These are phyloP conservation scores for Calliphora vomitoria DNA, from an alignment of 2,888 invertebrate species.

Conservation along the genomic window DNA sequence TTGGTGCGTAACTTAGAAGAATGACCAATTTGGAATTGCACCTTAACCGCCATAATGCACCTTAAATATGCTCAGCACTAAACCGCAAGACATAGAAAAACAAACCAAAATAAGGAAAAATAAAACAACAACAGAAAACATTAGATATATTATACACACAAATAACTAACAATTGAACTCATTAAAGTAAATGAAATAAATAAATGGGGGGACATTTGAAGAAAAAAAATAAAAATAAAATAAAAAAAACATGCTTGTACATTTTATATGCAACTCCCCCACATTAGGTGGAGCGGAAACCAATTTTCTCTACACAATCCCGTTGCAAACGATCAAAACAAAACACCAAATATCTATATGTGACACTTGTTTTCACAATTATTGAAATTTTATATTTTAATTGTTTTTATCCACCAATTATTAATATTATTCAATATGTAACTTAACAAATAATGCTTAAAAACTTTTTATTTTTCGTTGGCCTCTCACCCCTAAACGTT, in stretches of 20 bases:
- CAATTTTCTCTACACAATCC: slow-evolving; percentile 49
- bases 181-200: neutral
- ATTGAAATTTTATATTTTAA: neutral
- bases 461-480: slow-evolving; percentile 22
- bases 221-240: slow-evolving; percentile 2
- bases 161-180: neutral
- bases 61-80: slow-evolving; percentile 31
- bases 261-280: slow-evolving; percentile 54
- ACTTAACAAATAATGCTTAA: neutral
- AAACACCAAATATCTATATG: neutral
- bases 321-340: slow-evolving; percentile 36
- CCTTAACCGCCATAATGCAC: slow-evolving; percentile 88
- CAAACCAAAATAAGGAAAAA: neutral
- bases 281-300: slow-evolving; percentile 62
- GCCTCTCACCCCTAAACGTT: slow-evolving; percentile 54
- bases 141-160: neutral
- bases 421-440: neutral
- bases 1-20: slow-evolving; percentile 92
- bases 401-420: neutral
- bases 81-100: neutral
- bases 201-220: neutral
- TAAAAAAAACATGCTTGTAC: slow-evolving; percentile 53
- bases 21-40: slow-evolving; percentile 97
- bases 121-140: slow-evolving; percentile 4
- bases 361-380: slow-evolving; percentile 24